Evolutionary conservation across 2,888 invertebrate species (phyloP).

Genomic region (Drosophila recens): DNA sequence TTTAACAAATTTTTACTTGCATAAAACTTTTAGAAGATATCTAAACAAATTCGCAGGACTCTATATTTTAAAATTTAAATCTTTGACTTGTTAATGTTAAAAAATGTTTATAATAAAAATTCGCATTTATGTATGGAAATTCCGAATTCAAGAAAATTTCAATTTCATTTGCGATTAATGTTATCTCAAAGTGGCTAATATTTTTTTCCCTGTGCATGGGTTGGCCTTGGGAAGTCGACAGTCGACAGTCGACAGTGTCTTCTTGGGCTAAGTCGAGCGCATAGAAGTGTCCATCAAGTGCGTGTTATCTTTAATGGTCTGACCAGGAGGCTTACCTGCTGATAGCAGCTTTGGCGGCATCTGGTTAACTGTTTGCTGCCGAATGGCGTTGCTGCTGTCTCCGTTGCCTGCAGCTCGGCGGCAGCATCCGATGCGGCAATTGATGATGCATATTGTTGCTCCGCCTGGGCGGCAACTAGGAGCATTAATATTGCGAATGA

Average conservation of each 20-base stretch:
- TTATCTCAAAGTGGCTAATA: too few species aligned
- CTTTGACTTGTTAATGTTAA: too few species aligned
- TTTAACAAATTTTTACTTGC: too few species aligned
- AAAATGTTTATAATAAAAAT: too few species aligned
- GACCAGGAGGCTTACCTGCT: slow-evolving; percentile 79
- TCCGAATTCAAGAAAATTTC: too few species aligned
- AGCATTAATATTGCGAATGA: slow-evolving; percentile 58
- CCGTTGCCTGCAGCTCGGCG: slow-evolving; percentile 37
- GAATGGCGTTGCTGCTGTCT: slow-evolving; percentile 51
- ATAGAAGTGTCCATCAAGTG: slow-evolving; percentile 74
- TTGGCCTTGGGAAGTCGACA: slow-evolving; percentile 4
- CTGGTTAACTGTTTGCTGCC: slow-evolving; percentile 83
- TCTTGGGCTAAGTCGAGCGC: slow-evolving; percentile 43
- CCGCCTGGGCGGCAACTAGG: slow-evolving; percentile 35
- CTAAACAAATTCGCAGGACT: too few species aligned
- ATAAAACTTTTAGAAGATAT: too few species aligned
- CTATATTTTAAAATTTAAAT: too few species aligned
- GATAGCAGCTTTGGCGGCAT: slow-evolving; percentile 85
- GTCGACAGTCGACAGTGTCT: too few species aligned
- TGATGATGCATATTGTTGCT: slow-evolving; percentile 26
- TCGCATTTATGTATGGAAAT: too few species aligned
- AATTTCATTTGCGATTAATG: too few species aligned
- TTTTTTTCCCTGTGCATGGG: neutral
- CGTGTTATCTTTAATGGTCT: slow-evolving; percentile 51
- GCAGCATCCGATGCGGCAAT: slow-evolving; percentile 34